Evolutionary conservation across 2,888 invertebrate genomes (phyloP).

Genomic region (Lepeophtheirus nordmannii): DNA sequence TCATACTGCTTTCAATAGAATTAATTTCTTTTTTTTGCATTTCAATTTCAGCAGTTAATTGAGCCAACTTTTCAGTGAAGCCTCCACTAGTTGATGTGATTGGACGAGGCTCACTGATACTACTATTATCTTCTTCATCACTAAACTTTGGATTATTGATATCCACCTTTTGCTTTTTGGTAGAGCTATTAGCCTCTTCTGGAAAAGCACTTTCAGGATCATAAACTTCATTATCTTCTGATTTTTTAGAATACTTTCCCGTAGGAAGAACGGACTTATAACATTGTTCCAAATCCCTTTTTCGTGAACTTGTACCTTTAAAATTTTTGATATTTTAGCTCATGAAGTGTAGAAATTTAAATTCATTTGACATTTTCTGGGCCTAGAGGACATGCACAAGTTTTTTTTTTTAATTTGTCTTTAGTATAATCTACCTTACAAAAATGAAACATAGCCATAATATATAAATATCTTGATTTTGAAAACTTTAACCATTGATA

Average conservation of each 20-base stretch:
- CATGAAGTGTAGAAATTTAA: no score
- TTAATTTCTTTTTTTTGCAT: constrained; percentile 13
- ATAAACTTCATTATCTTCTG: constrained; percentile 19
- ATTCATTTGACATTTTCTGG: no score
- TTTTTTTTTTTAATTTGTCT: no score
- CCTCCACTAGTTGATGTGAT: constrained; percentile 2
- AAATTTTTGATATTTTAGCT: no score
- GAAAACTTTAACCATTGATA: no score
- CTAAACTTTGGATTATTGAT: constrained; percentile 6
- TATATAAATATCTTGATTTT: no score
- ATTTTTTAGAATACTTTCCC: not conserved
- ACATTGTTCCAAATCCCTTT: no score
- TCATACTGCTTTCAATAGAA: not conserved
- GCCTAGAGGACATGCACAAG: not conserved
- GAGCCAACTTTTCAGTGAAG: constrained; percentile 3
- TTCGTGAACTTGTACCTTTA: no score
- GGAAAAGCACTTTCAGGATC: constrained; percentile 20
- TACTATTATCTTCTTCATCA: not conserved
- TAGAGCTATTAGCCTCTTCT: not conserved
- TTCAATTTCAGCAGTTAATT: constrained; percentile 13
- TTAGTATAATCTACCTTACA: no score
- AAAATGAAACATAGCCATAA: no score
- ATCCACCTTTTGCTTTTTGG: not conserved
- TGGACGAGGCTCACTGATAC: not conserved
- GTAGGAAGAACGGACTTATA: no score